phyloP scores from a whole-genome alignment of 2,797 vertebrate species.

The Dicrostonyx torquatus region DNA sequence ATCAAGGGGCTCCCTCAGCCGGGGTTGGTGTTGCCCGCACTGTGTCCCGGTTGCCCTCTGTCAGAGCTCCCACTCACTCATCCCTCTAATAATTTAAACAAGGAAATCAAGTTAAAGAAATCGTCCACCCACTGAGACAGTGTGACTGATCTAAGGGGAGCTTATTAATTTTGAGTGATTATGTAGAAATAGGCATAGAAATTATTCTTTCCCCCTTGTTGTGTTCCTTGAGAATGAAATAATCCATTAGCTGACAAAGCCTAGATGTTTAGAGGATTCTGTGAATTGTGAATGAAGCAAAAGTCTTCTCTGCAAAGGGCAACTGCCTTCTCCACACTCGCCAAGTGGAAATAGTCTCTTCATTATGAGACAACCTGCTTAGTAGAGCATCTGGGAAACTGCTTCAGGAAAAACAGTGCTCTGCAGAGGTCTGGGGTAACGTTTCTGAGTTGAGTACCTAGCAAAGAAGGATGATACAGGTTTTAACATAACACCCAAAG shows the following conservation, averaged over 20 bases:
- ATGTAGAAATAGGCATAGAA: too few relatives aligned
- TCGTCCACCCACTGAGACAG: too few relatives aligned
- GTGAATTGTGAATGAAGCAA: neutral
- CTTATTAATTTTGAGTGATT: too few relatives aligned
- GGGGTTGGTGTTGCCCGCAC: too few relatives aligned
- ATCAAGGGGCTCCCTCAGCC: too few relatives aligned
- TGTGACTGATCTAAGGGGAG: too few relatives aligned
- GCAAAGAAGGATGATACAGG: neutral
- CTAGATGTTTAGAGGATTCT: neutral
- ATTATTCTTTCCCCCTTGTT: neutral
- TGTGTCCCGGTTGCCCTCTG: too few relatives aligned
- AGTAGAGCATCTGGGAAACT: neutral
- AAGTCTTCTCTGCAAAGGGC: neutral
- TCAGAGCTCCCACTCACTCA: too few relatives aligned
- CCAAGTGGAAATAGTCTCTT: neutral
- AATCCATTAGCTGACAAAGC: neutral
- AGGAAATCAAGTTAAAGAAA: too few relatives aligned
- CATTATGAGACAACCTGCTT: neutral
- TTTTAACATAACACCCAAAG: neutral
- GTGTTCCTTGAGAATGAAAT: neutral
- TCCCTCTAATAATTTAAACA: too few relatives aligned
- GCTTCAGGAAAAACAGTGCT: neutral
- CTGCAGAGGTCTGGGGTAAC: neutral
- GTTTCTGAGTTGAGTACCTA: neutral
- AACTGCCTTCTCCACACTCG: neutral